These are phyloP conservation scores for Isotomurus palustris DNA, from an alignment of 2,888 invertebrate species.

Conservation along the genomic window DNA sequence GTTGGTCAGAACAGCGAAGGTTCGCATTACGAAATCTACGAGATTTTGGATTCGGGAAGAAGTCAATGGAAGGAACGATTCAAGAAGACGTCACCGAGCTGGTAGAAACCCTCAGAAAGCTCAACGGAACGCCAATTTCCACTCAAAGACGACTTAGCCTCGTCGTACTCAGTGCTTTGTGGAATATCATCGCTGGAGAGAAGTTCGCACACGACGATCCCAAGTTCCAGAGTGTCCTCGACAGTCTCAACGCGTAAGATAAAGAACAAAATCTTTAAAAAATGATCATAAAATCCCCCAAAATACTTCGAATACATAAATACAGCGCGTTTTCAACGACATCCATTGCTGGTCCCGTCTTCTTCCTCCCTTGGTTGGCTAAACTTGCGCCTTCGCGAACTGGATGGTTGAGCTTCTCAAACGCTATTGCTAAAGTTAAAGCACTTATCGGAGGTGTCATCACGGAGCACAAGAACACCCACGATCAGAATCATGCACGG, in stretches of 20 bases:
- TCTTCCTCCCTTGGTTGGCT: conserved; percentile 26
- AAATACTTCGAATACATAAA: not conserved
- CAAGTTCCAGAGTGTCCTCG: conserved; percentile 13
- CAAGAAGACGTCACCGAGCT: conserved; percentile 24
- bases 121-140: conserved; percentile 11
- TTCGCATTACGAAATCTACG: conserved; percentile 21
- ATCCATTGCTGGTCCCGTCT: conserved; percentile 17
- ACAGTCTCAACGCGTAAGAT: conserved; percentile 11
- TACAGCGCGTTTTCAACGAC: conserved; percentile 6
- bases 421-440: conserved; percentile 3
- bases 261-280: not conserved
- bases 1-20: conserved; percentile 25
- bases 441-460: conserved; percentile 22
- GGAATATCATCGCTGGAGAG: conserved; percentile 28
- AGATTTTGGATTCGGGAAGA: conserved; percentile 30
- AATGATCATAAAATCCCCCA: not conserved
- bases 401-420: conserved; percentile 11
- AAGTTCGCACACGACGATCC: conserved; percentile 17
- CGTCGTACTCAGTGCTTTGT: conserved; percentile 21
- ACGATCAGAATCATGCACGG: conserved; percentile 11
- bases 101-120: not conserved
- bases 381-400: conserved; percentile 14
- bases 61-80: conserved; percentile 27
- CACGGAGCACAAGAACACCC: conserved; percentile 15
- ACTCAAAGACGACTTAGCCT: conserved; percentile 14